Conservation (phyloP, 64 coral and sea anemone genomes). For the Exaiptasia diaphana region DNA sequence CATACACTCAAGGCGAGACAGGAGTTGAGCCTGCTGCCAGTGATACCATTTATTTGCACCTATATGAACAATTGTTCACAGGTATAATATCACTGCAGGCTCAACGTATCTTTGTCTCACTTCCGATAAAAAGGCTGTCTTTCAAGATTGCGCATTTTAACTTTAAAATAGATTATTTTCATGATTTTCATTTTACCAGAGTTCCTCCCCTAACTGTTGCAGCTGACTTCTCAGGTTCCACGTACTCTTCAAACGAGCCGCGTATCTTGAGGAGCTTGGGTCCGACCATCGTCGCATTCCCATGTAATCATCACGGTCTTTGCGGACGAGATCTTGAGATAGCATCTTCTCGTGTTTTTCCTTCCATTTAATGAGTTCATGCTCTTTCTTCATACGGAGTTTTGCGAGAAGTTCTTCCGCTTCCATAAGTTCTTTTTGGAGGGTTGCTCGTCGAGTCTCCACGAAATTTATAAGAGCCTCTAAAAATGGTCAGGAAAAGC, state of each 20-base stretch:
- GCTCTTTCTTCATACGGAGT: conserved; percentile 32
- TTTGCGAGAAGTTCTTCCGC: conserved; percentile 37
- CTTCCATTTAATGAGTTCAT: conserved; percentile 45
- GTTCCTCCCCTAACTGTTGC: too few species aligned
- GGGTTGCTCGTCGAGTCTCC: conserved; percentile 8
- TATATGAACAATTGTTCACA: too few species aligned
- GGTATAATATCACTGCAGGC: too few species aligned
- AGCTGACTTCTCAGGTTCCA: conserved; percentile 41
- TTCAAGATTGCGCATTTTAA: neutral
- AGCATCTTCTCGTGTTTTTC: conserved; percentile 36
- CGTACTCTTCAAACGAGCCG: conserved; percentile 3
- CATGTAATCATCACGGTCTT: neutral
- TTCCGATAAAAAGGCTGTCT: neutral
- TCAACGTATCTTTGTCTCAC: too few species aligned
- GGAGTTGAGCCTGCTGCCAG: too few species aligned
- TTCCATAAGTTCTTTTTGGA: conserved; percentile 29
- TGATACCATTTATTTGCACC: too few species aligned
- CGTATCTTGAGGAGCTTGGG: conserved; percentile 21
- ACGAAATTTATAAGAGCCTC: conserved; percentile 25
- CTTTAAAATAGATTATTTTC: neutral
- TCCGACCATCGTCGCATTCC: conserved; percentile 12
- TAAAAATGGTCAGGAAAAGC: neutral
- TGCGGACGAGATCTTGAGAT: neutral
- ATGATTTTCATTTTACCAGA: too few species aligned
- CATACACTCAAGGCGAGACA: too few species aligned